Evolutionary conservation across 1,140 invertebrate genomes (phyloP).

Genomic region (Idris sp.): DNA sequence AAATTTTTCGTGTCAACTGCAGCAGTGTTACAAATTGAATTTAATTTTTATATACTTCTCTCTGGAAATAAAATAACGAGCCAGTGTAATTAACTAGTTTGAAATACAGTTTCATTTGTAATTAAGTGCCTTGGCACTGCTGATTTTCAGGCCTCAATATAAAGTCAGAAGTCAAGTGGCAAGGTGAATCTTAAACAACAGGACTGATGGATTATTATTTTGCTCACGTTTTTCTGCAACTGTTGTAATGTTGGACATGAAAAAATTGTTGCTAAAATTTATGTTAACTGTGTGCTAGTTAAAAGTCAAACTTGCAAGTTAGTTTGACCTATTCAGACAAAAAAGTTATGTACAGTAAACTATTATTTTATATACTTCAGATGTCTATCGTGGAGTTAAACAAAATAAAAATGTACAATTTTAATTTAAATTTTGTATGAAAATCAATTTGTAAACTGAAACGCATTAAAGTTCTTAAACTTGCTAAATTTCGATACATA

Average conservation of each 20-base stretch:
- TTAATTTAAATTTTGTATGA: too few species aligned
- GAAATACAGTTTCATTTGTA: slow-evolving; percentile 30
- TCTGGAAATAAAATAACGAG: background rate
- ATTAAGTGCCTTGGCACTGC: slow-evolving; percentile 16
- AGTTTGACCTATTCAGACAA: background rate
- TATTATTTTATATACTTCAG: background rate
- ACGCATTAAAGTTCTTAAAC: too few species aligned
- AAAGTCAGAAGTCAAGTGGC: slow-evolving; percentile 22
- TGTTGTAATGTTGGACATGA: slow-evolving; percentile 19
- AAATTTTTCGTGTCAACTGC: too few species aligned
- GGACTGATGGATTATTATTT: slow-evolving; percentile 25
- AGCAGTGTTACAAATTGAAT: too few species aligned
- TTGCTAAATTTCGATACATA: too few species aligned
- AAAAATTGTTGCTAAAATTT: slow-evolving; percentile 13
- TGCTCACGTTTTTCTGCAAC: slow-evolving; percentile 29
- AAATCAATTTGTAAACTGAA: too few species aligned
- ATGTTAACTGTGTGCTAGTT: slow-evolving; percentile 3
- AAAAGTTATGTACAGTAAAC: too few species aligned
- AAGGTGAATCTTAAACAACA: slow-evolving; percentile 32
- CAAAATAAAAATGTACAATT: too few species aligned
- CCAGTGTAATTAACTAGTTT: slow-evolving; percentile 29
- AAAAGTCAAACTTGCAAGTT: slow-evolving; percentile 6
- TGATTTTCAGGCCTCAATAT: slow-evolving; percentile 29
- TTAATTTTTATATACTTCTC: too few species aligned
- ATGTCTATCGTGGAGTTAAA: too few species aligned